Conservation (phyloP, 23 tunicate genomes). For the Styela clava region DNA sequence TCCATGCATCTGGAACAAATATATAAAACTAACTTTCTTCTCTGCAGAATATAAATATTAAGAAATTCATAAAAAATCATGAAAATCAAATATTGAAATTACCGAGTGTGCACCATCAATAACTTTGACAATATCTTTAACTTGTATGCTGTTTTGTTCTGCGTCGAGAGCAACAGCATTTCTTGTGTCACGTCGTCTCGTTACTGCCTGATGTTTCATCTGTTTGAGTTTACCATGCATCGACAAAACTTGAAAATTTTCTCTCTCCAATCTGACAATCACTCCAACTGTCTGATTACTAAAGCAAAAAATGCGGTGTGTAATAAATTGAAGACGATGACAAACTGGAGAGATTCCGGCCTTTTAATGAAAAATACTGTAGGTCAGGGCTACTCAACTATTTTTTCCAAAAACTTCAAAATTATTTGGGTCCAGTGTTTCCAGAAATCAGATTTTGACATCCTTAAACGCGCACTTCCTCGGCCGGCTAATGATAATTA, state of each 20-base stretch:
- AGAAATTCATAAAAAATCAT: too few relatives aligned
- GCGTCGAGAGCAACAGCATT: constrained; percentile 94
- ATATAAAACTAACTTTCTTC: too few relatives aligned
- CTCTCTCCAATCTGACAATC: constrained; percentile 89
- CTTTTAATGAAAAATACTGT: too few relatives aligned
- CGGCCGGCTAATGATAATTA: too few relatives aligned
- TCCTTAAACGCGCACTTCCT: too few relatives aligned
- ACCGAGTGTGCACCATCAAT: constrained; percentile 91
- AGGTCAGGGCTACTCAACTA: too few relatives aligned
- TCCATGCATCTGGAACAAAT: too few relatives aligned
- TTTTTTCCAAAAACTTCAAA: too few relatives aligned
- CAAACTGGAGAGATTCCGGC: not conserved
- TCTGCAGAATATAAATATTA: too few relatives aligned
- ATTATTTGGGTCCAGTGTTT: too few relatives aligned
- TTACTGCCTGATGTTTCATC: constrained; percentile 85
- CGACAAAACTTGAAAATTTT: constrained; percentile 78
- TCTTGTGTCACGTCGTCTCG: constrained; percentile 71
- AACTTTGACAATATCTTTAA: constrained; percentile 91
- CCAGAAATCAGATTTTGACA: too few relatives aligned
- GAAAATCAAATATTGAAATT: too few relatives aligned
- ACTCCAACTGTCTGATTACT: constrained; percentile 91
- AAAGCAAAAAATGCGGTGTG: not conserved
- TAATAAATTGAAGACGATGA: not conserved
- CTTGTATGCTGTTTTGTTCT: constrained; percentile 85
- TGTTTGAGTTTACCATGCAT: constrained; percentile 90